A percentile compares a stretch with the other conserved stretches of the same genome.
Conservation (phyloP, 1,140 invertebrate species). For the Procambarus clarkii region DNA sequence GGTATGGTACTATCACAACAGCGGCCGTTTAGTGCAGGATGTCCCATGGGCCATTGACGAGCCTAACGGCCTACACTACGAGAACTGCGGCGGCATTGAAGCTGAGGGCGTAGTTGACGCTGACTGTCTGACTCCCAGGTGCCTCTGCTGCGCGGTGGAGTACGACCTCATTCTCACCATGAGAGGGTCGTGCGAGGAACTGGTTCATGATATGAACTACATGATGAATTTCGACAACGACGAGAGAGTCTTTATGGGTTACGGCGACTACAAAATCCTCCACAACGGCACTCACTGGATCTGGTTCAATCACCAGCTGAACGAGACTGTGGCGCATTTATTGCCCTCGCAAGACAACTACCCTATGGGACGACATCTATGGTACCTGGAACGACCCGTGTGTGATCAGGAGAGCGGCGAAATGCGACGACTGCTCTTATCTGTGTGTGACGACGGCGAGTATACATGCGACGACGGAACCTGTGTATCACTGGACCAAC, state of each 20-base stretch:
- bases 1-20: constrained; percentile 39
- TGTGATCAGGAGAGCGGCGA: constrained; percentile 41
- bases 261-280: constrained; percentile 53
- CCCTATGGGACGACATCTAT: constrained; percentile 36
- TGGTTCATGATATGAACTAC: constrained; percentile 33
- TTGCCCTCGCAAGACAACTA: constrained; percentile 10
- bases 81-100: constrained; percentile 60
- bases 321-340: constrained; percentile 12
- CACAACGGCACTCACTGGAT: constrained; percentile 44
- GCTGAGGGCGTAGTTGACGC: constrained; percentile 53
- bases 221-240: constrained; percentile 1
- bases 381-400: constrained; percentile 32
- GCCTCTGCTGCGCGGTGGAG: constrained; percentile 1
- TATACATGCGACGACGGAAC: constrained; percentile 62
- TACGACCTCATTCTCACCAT: constrained; percentile 20
- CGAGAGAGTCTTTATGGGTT: constrained; percentile 33
- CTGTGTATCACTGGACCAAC: constrained; percentile 32
- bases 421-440: constrained; percentile 16
- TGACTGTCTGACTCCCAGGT: constrained; percentile 29
- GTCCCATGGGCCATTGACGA: constrained; percentile 65
- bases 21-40: neutral
- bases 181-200: constrained; percentile 29
- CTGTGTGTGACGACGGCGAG: constrained; percentile 26
- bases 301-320: constrained; percentile 28
- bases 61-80: constrained; percentile 60